phyloP scores from a whole-genome alignment of 2,797 vertebrate genomes.

The Liparis tanakae region DNA sequence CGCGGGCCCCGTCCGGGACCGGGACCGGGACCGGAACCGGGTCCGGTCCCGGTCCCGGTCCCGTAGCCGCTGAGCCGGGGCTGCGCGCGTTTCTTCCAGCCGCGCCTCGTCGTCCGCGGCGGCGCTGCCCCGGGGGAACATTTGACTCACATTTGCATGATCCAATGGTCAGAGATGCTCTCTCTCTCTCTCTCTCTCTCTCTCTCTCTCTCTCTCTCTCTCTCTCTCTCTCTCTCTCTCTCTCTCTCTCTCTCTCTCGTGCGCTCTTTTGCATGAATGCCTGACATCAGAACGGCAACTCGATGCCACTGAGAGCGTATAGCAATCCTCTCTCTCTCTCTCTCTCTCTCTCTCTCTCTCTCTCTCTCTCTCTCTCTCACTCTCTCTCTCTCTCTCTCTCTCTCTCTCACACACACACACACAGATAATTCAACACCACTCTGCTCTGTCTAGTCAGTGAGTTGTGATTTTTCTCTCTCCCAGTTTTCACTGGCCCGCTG shows the following conservation, averaged over 20 bases:
- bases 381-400: not conserved
- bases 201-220: not conserved
- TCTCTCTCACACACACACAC: not conserved
- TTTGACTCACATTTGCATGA: constrained; percentile 85
- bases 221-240: constrained; percentile 5
- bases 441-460: not conserved
- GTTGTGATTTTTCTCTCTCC: not conserved
- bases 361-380: not conserved
- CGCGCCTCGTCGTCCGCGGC: constrained; percentile 54
- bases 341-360: not conserved
- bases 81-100: constrained; percentile 44
- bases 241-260: not conserved
- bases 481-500: not conserved
- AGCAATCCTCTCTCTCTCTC: not conserved
- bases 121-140: constrained; percentile 54
- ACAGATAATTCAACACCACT: not conserved
- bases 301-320: not conserved
- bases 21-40: too few relatives aligned
- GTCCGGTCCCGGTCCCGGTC: too few relatives aligned
- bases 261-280: constrained; percentile 16
- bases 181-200: constrained; percentile 11
- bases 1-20: too few relatives aligned
- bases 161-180: constrained; percentile 43
- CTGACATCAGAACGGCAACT: constrained; percentile 9
- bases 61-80: too few relatives aligned